Base-by-base conservation (phyloP, 2,797 vertebrate genomes). In the Acestrorhynchus altus region DNA sequence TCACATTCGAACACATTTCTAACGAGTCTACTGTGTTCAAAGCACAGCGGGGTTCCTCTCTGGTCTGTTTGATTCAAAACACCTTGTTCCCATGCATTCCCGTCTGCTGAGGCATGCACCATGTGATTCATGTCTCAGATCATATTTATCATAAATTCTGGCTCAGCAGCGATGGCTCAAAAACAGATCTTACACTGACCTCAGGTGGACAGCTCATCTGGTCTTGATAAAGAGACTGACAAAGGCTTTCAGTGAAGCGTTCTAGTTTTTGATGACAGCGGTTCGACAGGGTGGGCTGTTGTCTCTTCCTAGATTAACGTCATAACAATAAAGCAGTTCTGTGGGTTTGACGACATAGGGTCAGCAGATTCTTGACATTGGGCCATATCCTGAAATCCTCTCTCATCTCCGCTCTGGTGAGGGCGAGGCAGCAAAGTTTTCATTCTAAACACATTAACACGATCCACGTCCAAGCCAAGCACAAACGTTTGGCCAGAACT, bases 81-180 rank as follows among this genome's bases (percentile, higher is more conserved):
- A 66, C 42, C 52, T 49, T 39, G 15, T 72, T 18, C 28, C 68
- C 61, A 42, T 59, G 65, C 77, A 28, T 78, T 78, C 52, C 70
- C 77, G 72, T 73, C 69, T 78, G 77, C 28, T 73, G 69, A 57
- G 42, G 69, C 51, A 26, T 20, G 16, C 60, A 31, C 40, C 51
- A 59, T 42, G 44, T 73, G 70, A 66, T 73, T 67, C 63, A 79
- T 68, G 63, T 73, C 72, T 67, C 70, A 79, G 63, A 73, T 60
- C 70, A 67, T 67, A 79, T 79, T 73, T 79, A 73, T 79, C 54
- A 64, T 73, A 60, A 72, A 73, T 79, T 66, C 70, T 42, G 77
- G 22, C 77, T 60, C n/a, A 54, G 44, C 28, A 54, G 44, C 28
- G 20, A 66, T 51, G 77, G 47, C 39, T 72, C 68, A n/a, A 56